These are phyloP conservation scores for Meliscaeva auricollis DNA, from an alignment of 2,888 invertebrate genomes.

Conservation along the genomic window DNA sequence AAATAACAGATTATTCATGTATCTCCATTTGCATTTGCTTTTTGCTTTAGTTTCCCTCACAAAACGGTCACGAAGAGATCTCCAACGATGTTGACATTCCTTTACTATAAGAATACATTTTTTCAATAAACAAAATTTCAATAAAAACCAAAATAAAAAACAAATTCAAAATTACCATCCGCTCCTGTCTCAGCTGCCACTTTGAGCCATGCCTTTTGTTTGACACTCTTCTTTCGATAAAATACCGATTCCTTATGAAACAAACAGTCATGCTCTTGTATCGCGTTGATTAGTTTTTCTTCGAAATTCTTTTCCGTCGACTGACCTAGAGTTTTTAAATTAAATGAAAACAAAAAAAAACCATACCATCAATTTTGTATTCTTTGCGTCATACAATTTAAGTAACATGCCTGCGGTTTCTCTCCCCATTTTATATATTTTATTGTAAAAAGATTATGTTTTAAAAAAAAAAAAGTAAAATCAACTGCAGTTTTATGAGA, in stretches of 20 bases:
- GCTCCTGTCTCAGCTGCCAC: background rate
- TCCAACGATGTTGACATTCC: constrained; percentile 26
- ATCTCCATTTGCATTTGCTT: constrained; percentile 16
- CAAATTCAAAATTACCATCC: background rate
- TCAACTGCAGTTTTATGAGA: background rate
- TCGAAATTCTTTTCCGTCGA: background rate
- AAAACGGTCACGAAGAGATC: constrained; percentile 27
- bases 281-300: background rate
- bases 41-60: constrained; percentile 2
- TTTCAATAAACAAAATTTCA: no score
- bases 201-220: background rate
- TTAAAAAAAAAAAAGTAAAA: background rate
- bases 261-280: background rate
- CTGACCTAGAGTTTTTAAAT: background rate
- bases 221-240: constrained; percentile 9
- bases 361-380: no score
- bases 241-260: background rate
- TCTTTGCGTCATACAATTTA: no score
- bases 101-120: background rate
- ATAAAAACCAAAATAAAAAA: background rate
- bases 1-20: background rate
- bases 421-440: background rate
- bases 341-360: background rate
- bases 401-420: no score
- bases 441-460: background rate